Evolutionary conservation across 2,797 vertebrate genomes (phyloP).

Genomic region (Australoheros facetus): DNA sequence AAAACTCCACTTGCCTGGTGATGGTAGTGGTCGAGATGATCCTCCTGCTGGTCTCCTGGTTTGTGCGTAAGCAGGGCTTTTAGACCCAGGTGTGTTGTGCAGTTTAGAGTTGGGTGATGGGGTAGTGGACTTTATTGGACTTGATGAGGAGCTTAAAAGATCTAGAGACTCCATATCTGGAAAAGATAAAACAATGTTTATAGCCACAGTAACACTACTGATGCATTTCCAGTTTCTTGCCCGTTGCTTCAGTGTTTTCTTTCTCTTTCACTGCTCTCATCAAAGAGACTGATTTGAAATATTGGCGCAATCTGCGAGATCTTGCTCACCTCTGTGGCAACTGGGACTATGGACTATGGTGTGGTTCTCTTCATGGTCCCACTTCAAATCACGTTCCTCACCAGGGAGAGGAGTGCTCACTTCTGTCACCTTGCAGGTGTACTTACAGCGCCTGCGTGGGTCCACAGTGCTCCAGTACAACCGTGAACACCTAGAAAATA

Average conservation of each 20-base stretch:
- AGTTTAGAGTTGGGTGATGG: slow-evolving; percentile 78
- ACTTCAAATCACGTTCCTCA: slow-evolving; percentile 75
- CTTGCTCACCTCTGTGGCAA: slow-evolving; percentile 71
- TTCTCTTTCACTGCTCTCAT: background rate
- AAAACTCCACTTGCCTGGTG: slow-evolving; percentile 80
- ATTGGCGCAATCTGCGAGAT: background rate
- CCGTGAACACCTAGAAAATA: slow-evolving; percentile 84
- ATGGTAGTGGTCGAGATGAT: slow-evolving; percentile 87
- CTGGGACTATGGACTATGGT: slow-evolving; percentile 90
- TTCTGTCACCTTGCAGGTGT: slow-evolving; percentile 90
- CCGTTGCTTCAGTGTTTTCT: background rate
- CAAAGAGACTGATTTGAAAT: background rate
- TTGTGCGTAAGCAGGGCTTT: slow-evolving; percentile 84
- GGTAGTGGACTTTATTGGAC: slow-evolving; percentile 52
- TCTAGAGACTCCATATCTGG: slow-evolving; percentile 67
- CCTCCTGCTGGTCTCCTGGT: slow-evolving; percentile 88
- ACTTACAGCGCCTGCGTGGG: slow-evolving; percentile 88
- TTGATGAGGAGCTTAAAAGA: slow-evolving; percentile 52
- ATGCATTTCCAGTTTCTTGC: background rate
- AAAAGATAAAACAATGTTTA: background rate
- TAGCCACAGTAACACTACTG: background rate
- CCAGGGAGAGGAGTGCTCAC: slow-evolving; percentile 83
- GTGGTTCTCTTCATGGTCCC: slow-evolving; percentile 85
- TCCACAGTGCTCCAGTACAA: slow-evolving; percentile 94
- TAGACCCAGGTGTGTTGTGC: slow-evolving; percentile 79